Evolutionary conservation across 2,888 invertebrate species (phyloP).

Genomic region (Microlaimidae sp.): DNA sequence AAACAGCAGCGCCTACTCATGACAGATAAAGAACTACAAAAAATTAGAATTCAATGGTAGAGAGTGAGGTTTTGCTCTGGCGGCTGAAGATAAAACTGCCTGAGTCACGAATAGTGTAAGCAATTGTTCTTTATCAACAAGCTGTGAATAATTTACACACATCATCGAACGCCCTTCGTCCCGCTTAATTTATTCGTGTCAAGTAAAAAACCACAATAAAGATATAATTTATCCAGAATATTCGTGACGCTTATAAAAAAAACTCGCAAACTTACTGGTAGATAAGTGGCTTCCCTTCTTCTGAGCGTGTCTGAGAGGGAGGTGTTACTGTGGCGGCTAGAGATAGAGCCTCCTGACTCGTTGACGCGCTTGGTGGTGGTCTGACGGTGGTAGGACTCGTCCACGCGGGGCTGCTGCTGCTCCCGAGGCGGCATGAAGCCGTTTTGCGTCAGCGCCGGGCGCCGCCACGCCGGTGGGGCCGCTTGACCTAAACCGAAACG

Average conservation of each 20-base stretch:
- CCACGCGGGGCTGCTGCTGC: not conserved
- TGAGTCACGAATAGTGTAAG: no score
- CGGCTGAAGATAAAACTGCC: not conserved
- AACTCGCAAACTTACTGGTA: constrained; percentile 18
- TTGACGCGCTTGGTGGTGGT: constrained; percentile 21
- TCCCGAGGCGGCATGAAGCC: constrained; percentile 14
- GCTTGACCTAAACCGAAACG: no score
- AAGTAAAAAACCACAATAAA: no score
- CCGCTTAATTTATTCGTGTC: no score
- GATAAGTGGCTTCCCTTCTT: constrained; percentile 27
- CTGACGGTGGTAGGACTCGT: constrained; percentile 23
- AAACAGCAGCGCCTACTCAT: no score
- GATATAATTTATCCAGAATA: no score
- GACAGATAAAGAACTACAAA: no score
- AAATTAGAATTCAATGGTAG: no score
- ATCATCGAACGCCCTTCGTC: no score
- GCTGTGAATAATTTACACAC: no score
- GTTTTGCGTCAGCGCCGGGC: not conserved
- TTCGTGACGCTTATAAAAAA: no score
- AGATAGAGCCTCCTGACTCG: not conserved
- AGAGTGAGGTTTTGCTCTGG: not conserved
- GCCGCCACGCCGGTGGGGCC: not conserved
- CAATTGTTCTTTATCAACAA: no score
- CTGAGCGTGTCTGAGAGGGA: constrained; percentile 22
- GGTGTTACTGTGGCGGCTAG: not conserved